Evolutionary conservation across 2,888 invertebrate genomes (phyloP), one percentile per base, ranked within the genome.

Genomic region (Xiphydria camelus): DNA sequence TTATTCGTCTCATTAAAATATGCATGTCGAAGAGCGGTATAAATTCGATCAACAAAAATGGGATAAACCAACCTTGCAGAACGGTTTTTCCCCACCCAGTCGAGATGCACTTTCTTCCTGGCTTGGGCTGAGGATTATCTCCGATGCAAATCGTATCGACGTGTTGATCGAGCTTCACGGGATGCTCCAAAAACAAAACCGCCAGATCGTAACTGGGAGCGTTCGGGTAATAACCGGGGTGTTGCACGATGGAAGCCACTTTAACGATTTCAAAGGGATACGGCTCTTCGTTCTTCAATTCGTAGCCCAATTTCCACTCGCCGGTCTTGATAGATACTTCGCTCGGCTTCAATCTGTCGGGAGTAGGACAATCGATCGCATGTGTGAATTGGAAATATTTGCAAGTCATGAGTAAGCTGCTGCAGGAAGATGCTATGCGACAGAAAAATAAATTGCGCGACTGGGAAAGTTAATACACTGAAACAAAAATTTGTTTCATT

Each of bases 81-180:
- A 88, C 85, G 53, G 82, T 80, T 70, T 91, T 89, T 56, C 91
- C 91, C 90, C 91, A 92, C 36, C 91, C 91, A 39, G 90, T 89
- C 1, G 87, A 84, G 4, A 89, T 82, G 55, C 91, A 91, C 38
- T 83, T 83, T 22, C 82, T 82, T 37, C 77, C 80, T 0, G 72
- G 53, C 69, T 59, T 49, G 63, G 61, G 59, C 20, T 80, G 80
- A 46, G 83, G 83, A 45, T 81, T 80, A 0, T 83, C 82, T 49
- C 85, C 83, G 38, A 91, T 75, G 64, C 91, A 91, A 29, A 91
- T 84, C 0, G 86, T 84, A 59, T 84, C 85, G 38, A 92, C 83
- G 59, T 91, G 89, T 51, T 83, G 82, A 33, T 87, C 84, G 33
- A 85, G 78, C 36, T 84, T 76, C 15, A 82, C 64, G 0, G 76